Base-by-base conservation (phyloP, 2,888 invertebrate genomes). In the Macropis europaea region DNA sequence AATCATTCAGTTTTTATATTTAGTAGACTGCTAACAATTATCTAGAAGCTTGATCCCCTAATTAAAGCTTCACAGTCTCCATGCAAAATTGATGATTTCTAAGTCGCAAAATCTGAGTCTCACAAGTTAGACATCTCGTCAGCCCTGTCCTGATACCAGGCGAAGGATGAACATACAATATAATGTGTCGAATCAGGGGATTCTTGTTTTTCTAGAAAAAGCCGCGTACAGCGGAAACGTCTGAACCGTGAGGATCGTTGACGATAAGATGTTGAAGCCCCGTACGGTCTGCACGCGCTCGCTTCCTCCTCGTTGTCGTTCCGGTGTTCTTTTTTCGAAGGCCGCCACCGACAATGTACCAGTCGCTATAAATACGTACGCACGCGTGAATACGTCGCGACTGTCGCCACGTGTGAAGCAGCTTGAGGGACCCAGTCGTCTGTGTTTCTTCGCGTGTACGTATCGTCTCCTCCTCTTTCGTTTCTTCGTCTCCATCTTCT, bases 341-440 rank as follows among this genome's bases (percentile, higher is more conserved):
- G 34, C n/a, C n/a, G 34, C 50, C 54, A 53, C 71, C 82, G 81
- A 81, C 81, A 82, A 77, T 79, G 69, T 75, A 64, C 77, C 80
- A 70, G 77, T 63, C 81, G 82, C 84, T 83, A 86, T 86, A 86
- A 86, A 86, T 86, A 86, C 83, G 81, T 84, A 81, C 82, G 84
- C 81, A 82, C 83, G 82, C 83, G 85, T 64, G 81, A 81, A 83
- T 76, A 84, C 79, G 82, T 81, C 79, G 79, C 79, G 73, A 69
- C 80, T 81, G 82, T 80, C 82, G 82, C 86, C 86, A 86, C 86
- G 86, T 86, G 86, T 82, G 82, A 81, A 84, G 77, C 86, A 85
- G 85, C 83, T 85, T 85, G 85, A 79, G 78, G 68, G 67, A 61
- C 67, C 61, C 73, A 22, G 24, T 38, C 36, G 42, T 56, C 60